Evolutionary conservation across 2,113 vertebrate genomes (phyloP).

Genomic region (Uropsilus gracilis): DNA sequence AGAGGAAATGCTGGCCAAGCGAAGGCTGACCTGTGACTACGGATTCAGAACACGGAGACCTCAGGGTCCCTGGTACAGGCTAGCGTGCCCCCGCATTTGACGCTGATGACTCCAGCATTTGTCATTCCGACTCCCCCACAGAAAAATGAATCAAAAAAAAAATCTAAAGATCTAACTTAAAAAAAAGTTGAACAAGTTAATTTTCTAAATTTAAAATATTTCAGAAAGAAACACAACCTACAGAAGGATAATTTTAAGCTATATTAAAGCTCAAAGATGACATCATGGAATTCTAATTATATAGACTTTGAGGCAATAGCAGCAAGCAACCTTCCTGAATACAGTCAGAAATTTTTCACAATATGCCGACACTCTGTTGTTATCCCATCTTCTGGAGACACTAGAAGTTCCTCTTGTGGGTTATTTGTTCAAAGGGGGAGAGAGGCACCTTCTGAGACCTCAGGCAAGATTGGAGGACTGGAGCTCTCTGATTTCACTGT

Average conservation of each 20-base stretch:
- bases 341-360: background rate
- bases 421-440: background rate
- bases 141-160: constrained; percentile 58
- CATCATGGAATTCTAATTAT: constrained; percentile 78
- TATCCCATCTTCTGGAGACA: background rate
- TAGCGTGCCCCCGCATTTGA: constrained; percentile 34
- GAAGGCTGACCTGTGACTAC: background rate
- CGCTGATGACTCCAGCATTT: constrained; percentile 65
- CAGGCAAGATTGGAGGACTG: background rate
- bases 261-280: constrained; percentile 76
- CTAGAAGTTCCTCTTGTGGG: background rate
- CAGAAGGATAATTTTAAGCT: constrained; percentile 79
- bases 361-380: background rate
- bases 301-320: constrained; percentile 67
- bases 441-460: background rate
- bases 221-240: constrained; percentile 81
- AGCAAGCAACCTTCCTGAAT: constrained; percentile 38
- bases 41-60: background rate
- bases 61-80: background rate
- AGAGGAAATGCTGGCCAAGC: background rate
- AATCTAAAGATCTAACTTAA: constrained; percentile 76
- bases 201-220: constrained; percentile 82
- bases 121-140: constrained; percentile 71
- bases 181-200: constrained; percentile 78
- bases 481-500: background rate